These are phyloP conservation scores for Rhorus exstirpatorius DNA, from an alignment of 2,888 invertebrate genomes.

Conservation along the genomic window DNA sequence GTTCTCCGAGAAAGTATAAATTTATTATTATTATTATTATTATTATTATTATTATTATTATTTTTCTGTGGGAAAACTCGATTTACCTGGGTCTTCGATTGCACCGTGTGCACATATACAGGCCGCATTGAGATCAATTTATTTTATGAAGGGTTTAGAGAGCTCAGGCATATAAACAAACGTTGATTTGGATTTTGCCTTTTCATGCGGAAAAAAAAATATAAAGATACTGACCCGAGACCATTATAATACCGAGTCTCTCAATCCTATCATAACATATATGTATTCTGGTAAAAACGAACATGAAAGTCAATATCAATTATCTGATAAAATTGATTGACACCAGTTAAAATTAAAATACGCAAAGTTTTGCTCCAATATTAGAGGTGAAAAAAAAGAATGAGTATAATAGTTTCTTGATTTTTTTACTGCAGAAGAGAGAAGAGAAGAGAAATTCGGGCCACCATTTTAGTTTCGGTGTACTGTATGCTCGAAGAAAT, in stretches of 20 bases:
- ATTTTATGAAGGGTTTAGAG: constrained; percentile 32
- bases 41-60: constrained; percentile 17
- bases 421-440: too few species aligned
- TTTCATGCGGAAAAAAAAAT: constrained; percentile 27
- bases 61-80: constrained; percentile 43
- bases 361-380: too few species aligned
- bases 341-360: too few species aligned
- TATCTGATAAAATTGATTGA: too few species aligned
- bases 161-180: background rate
- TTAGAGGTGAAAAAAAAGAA: too few species aligned
- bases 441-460: too few species aligned
- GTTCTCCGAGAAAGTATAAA: constrained; percentile 9
- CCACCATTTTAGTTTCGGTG: too few species aligned
- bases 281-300: too few species aligned
- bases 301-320: too few species aligned
- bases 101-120: background rate
- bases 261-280: constrained; percentile 2
- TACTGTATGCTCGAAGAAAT: too few species aligned
- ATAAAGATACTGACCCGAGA: constrained; percentile 17
- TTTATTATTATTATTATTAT: constrained; percentile 41
- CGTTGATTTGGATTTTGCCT: constrained; percentile 29
- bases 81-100: constrained; percentile 48
- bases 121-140: constrained; percentile 33
- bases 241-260: background rate
- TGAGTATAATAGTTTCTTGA: too few species aligned